Conservation (phyloP, 2,797 vertebrate genomes). For the Silurus aristotelis region DNA sequence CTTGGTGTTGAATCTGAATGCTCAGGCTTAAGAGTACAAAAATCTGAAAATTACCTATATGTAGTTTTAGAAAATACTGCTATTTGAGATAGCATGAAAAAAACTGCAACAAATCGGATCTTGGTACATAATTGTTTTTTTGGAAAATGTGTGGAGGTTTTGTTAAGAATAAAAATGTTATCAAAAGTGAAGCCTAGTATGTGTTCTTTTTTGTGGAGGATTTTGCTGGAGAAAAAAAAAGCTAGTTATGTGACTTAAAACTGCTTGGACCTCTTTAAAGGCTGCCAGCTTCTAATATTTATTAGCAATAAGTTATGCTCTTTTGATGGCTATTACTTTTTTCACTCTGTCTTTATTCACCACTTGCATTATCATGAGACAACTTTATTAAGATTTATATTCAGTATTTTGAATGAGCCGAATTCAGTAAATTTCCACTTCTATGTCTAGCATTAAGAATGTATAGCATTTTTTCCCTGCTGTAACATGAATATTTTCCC, state of each 20-base stretch:
- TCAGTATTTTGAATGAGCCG: background rate
- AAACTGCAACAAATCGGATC: background rate
- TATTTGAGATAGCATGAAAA: background rate
- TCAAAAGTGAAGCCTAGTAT: background rate
- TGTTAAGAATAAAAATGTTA: background rate
- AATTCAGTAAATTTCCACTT: background rate
- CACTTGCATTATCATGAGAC: background rate
- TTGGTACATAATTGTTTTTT: background rate
- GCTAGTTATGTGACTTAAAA: background rate
- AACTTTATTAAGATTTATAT: background rate
- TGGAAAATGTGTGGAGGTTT: background rate
- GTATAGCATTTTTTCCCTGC: no score
- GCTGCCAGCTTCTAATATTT: background rate
- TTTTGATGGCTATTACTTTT: background rate
- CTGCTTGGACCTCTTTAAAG: background rate
- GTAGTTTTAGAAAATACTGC: background rate
- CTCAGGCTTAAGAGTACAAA: background rate
- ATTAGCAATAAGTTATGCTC: background rate
- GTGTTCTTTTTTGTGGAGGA: background rate
- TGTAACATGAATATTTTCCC: no score
- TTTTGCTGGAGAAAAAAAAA: no score
- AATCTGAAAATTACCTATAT: background rate
- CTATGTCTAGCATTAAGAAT: background rate
- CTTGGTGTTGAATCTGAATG: background rate
- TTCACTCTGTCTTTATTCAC: background rate